These are phyloP conservation scores for Drosophila mercatorum DNA, from an alignment of 2,888 invertebrate genomes.

Conservation along the genomic window DNA sequence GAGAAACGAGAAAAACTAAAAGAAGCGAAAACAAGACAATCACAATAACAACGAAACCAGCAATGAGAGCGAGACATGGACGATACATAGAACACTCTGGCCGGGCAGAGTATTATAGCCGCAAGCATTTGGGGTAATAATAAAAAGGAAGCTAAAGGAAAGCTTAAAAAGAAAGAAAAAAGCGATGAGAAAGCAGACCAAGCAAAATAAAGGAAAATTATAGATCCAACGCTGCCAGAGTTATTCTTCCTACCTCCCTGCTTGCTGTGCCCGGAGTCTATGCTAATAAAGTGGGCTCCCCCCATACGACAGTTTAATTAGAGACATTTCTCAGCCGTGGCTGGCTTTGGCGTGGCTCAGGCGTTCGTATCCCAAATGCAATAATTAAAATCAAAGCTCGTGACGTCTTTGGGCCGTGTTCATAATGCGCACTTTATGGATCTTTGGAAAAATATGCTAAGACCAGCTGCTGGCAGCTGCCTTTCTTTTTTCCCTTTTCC, in stretches of 20 bases:
- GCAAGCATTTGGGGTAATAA: constrained; percentile 67
- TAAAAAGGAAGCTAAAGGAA: constrained; percentile 47
- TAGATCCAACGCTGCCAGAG: constrained; percentile 18
- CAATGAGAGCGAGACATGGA: constrained; percentile 11
- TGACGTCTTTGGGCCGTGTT: constrained; percentile 23
- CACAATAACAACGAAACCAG: constrained; percentile 10
- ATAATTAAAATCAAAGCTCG: constrained; percentile 63
- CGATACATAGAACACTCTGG: constrained; percentile 69
- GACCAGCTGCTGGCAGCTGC: constrained; percentile 4
- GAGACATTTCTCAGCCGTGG: constrained; percentile 21
- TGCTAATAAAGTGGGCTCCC: constrained; percentile 67
- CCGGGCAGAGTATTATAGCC: constrained; percentile 68
- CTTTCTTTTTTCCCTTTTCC: constrained; percentile 9
- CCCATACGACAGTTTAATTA: constrained; percentile 72
- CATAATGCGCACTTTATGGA: constrained; percentile 38
- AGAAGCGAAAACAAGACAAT: constrained; percentile 24
- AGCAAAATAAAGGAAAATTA: constrained; percentile 26
- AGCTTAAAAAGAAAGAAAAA: constrained; percentile 35
- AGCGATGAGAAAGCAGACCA: constrained; percentile 14
- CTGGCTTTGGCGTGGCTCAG: constrained; percentile 17
- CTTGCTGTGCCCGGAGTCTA: constrained; percentile 44
- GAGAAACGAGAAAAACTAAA: constrained; percentile 19
- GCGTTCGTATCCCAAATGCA: constrained; percentile 42
- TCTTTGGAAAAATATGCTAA: constrained; percentile 33
- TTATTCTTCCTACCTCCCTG: neutral